These are phyloP conservation scores for Oryzias celebensis DNA, from an alignment of 2,113 vertebrate genomes.

Conservation along the genomic window DNA sequence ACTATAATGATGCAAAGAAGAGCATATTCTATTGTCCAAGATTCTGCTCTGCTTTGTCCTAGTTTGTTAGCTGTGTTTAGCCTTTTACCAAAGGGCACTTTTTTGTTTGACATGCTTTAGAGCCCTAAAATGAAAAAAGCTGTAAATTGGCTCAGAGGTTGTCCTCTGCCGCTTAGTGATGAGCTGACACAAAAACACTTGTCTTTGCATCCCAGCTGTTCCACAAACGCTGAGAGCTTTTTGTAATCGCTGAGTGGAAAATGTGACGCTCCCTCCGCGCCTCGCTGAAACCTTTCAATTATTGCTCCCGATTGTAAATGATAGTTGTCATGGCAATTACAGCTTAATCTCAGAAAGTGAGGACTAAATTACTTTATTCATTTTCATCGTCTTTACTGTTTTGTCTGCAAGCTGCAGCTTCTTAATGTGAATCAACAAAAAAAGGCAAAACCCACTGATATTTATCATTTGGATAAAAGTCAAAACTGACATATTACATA, in stretches of 20 bases:
- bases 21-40: no score
- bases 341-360: constrained; percentile 41
- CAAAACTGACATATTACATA: neutral
- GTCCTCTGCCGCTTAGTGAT: constrained; percentile 22
- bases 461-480: constrained; percentile 1
- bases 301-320: constrained; percentile 41
- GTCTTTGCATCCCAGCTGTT: constrained; percentile 8
- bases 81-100: neutral
- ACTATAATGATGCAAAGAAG: no score
- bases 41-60: no score
- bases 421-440: constrained; percentile 15
- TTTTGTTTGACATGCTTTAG: constrained; percentile 26
- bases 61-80: no score
- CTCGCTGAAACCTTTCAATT: constrained; percentile 49
- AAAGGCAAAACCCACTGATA: constrained; percentile 6
- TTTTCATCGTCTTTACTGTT: constrained; percentile 10
- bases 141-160: constrained; percentile 20
- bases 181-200: constrained; percentile 25
- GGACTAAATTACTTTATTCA: constrained; percentile 43
- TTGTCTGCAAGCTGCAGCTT: neutral
- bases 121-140: constrained; percentile 14
- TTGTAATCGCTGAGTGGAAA: constrained; percentile 43
- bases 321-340: constrained; percentile 64
- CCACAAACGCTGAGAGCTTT: constrained; percentile 25
- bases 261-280: constrained; percentile 34